phyloP scores from a whole-genome alignment of 2,888 invertebrate species.

The Ichneumon xanthorius region DNA sequence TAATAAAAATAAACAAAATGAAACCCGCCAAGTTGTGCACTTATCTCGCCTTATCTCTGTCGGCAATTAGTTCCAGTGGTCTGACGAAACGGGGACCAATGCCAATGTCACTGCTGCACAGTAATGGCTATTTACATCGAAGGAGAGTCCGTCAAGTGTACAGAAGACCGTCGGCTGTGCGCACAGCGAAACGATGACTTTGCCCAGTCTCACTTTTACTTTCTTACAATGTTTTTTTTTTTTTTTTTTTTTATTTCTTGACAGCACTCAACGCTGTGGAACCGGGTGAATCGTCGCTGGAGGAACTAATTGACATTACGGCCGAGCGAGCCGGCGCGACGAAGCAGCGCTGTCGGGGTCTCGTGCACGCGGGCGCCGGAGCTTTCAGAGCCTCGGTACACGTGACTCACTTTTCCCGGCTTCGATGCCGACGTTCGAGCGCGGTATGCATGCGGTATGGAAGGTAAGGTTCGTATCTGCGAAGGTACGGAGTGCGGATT shows the following conservation, averaged over 20 bases:
- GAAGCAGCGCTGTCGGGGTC: slow-evolving; percentile 65
- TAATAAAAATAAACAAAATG: neutral
- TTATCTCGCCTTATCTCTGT: slow-evolving; percentile 16
- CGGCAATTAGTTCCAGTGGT: slow-evolving; percentile 37
- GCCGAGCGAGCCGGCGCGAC: slow-evolving; percentile 45
- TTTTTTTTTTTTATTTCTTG: slow-evolving; percentile 13
- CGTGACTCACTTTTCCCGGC: slow-evolving; percentile 69
- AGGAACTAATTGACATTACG: slow-evolving; percentile 64
- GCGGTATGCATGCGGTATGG: neutral
- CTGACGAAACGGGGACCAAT: slow-evolving; percentile 48
- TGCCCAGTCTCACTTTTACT: slow-evolving; percentile 25
- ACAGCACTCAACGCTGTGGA: slow-evolving; percentile 51
- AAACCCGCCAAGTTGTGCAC: neutral
- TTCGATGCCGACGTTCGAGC: slow-evolving; percentile 28
- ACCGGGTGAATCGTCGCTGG: slow-evolving; percentile 59
- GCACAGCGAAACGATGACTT: slow-evolving; percentile 1
- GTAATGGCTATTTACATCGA: neutral
- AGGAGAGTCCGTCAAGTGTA: neutral
- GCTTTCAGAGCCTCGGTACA: slow-evolving; percentile 52
- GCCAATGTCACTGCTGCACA: slow-evolving; percentile 46
- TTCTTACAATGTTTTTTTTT: slow-evolving; percentile 37
- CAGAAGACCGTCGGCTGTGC: slow-evolving; percentile 20
- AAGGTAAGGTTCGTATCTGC: slow-evolving; percentile 38
- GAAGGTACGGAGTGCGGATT: slow-evolving; percentile 23
- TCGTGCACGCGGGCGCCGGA: slow-evolving; percentile 73